These are phyloP conservation scores for Cyphomyrus plagiostoma DNA, from an alignment of 2,113 vertebrate genomes.

Conservation along the genomic window DNA sequence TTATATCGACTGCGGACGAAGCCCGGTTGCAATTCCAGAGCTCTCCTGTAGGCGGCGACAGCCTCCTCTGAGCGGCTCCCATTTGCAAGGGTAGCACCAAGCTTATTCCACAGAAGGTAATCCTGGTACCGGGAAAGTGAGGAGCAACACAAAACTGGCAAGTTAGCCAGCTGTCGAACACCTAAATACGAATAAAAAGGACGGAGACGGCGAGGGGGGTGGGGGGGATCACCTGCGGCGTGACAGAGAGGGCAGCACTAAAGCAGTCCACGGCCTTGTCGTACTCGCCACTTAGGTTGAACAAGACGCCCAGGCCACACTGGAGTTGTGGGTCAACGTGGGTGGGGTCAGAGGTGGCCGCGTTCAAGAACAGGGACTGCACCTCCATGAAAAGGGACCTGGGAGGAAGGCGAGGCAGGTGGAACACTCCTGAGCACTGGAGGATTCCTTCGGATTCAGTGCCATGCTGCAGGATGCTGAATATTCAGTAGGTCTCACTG, in stretches of 20 bases:
- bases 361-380: slow-evolving; percentile 82
- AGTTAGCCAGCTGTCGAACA: not conserved
- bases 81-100: slow-evolving; percentile 91
- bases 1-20: slow-evolving; percentile 96
- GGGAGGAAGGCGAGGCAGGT: not conserved
- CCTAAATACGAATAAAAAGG: not conserved
- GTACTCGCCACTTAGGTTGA: slow-evolving; percentile 94
- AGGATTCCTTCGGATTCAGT: not conserved
- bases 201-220: not conserved
- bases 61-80: slow-evolving; percentile 93
- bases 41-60: slow-evolving; percentile 84
- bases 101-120: slow-evolving; percentile 93
- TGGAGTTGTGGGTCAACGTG: slow-evolving; percentile 91
- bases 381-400: slow-evolving; percentile 87
- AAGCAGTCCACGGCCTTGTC: slow-evolving; percentile 98
- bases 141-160: not conserved
- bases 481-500: not conserved
- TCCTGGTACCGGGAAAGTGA: slow-evolving; percentile 59
- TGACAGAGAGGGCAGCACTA: slow-evolving; percentile 80
- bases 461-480: not conserved
- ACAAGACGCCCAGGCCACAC: slow-evolving; percentile 92
- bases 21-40: slow-evolving; percentile 88
- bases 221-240: slow-evolving; percentile 74
- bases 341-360: slow-evolving; percentile 73
- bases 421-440: not conserved